Base-by-base conservation (phyloP, 64 coral and sea anemone genomes). In the Pachyseris speciosa region DNA sequence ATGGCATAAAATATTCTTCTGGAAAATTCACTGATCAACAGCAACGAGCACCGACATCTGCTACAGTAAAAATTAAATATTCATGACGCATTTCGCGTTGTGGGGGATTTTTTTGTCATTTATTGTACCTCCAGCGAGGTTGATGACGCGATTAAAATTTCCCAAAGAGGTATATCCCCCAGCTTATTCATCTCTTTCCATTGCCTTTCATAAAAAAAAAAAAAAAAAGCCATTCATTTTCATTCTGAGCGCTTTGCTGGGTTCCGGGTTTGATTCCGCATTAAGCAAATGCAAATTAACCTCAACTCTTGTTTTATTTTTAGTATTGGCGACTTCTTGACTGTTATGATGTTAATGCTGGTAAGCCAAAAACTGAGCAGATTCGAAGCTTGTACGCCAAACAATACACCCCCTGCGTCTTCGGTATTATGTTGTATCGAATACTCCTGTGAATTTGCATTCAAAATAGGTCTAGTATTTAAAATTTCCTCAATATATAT, bases 41-140 rank as follows among this genome's bases (percentile, higher is more conserved):
- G 17, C 52, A 33, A 81, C 9, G 30, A 81, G 17, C 55, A 52
- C 13, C 40, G 77, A 81, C 77, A 81, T 81, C 77, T 81, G 77
- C 77, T 34, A 81, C 36, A 22, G n/a, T 30, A 63, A 81, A 79
- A 81, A 81, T 81, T 81, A 81, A 81, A 81, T 81, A 81, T 81
- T 81, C 77, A 81, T 81, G 77, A 80, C 52, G 77, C 34, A 36
- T 61, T 61, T 20, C 33, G n/a, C n/a, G 27, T n/a, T 40, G 77
- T 81, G 52, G 52, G 52, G 20, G 52, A 81, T 81, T 61, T 80
- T 77, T 57, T 61, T 81, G 51, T 81, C 55, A 61, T 81, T 61
- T 79, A 37, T 61, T 61, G n/a, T 81, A 53, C 33, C 48, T 81
- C 53, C 30, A 61, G 26, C 17, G 17, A n/a, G 31, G 24, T 17